phyloP scores from a whole-genome alignment of 2,888 invertebrate genomes.

The Exocentrus adspersus region DNA sequence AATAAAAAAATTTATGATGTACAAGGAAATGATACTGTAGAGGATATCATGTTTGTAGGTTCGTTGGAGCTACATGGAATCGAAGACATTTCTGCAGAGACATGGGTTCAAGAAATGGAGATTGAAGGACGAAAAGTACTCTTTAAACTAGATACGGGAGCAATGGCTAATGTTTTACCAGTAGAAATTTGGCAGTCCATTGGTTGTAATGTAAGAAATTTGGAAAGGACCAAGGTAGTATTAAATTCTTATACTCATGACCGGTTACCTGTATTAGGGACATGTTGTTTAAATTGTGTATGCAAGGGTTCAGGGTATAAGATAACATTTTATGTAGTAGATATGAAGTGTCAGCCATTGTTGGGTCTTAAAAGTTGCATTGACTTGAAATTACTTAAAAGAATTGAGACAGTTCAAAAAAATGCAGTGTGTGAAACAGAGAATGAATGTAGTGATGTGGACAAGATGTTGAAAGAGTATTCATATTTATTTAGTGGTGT shows the following conservation, averaged over 20 bases:
- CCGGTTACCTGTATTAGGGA: slow-evolving; percentile 23
- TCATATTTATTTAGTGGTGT: no score
- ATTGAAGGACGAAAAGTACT: neutral
- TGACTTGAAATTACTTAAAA: slow-evolving; percentile 29
- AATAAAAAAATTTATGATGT: neutral
- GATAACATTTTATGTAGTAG: slow-evolving; percentile 26
- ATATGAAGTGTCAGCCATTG: slow-evolving; percentile 20
- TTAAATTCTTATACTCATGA: slow-evolving; percentile 30
- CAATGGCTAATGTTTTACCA: slow-evolving; percentile 16
- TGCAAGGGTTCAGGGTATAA: slow-evolving; percentile 12
- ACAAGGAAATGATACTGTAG: neutral
- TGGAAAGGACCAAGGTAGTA: slow-evolving; percentile 21
- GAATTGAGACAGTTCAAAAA: slow-evolving; percentile 11
- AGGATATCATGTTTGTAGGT: slow-evolving; percentile 1
- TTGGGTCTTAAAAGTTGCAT: slow-evolving; percentile 28
- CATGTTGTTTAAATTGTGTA: slow-evolving; percentile 25
- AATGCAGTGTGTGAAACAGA: no score
- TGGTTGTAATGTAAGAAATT: neutral
- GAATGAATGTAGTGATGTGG: no score
- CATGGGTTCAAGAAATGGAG: slow-evolving; percentile 13
- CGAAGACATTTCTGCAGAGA: neutral
- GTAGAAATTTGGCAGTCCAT: neutral
- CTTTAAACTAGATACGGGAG: slow-evolving; percentile 11
- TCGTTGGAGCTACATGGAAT: neutral
- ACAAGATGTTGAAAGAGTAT: no score